phyloP scores from a whole-genome alignment of 2,888 invertebrate species.

The Odontomyia ornata region DNA sequence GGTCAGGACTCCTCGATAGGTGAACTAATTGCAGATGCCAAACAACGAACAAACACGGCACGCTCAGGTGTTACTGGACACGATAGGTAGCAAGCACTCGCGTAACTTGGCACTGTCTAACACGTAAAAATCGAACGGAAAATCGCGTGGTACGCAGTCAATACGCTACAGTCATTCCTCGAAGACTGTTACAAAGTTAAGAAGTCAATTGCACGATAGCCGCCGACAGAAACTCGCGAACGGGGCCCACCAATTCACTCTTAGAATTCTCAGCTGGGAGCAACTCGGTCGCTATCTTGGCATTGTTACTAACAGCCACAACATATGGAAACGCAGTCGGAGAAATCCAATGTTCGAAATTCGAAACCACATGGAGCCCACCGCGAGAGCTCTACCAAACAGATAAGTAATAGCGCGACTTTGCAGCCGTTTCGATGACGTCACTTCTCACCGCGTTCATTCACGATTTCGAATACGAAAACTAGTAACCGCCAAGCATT shows the following conservation, averaged over 20 bases:
- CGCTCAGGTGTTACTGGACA: background rate
- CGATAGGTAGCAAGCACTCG: background rate
- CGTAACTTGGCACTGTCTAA: background rate
- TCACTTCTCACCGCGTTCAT: background rate
- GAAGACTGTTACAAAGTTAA: slow-evolving; percentile 31
- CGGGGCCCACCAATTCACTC: slow-evolving; percentile 1
- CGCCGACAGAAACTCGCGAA: background rate
- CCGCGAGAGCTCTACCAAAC: background rate
- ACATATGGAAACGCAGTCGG: background rate
- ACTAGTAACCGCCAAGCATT: no score
- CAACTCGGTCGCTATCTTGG: background rate
- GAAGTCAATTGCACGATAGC: slow-evolving; percentile 2
- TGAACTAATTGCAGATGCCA: slow-evolving; percentile 26
- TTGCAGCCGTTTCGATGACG: slow-evolving; percentile 22
- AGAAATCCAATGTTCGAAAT: slow-evolving; percentile 6
- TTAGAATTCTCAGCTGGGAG: slow-evolving; percentile 25
- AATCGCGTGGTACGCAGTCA: slow-evolving; percentile 15
- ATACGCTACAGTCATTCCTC: slow-evolving; percentile 32
- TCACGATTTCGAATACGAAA: background rate
- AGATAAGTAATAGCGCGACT: background rate
- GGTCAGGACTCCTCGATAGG: background rate
- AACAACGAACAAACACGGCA: background rate
- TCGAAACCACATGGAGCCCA: background rate
- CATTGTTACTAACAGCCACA: background rate
- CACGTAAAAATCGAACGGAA: slow-evolving; percentile 1